Evolutionary conservation across 2,888 invertebrate genomes (phyloP).

Genomic region (Didymodactylos carnosus): DNA sequence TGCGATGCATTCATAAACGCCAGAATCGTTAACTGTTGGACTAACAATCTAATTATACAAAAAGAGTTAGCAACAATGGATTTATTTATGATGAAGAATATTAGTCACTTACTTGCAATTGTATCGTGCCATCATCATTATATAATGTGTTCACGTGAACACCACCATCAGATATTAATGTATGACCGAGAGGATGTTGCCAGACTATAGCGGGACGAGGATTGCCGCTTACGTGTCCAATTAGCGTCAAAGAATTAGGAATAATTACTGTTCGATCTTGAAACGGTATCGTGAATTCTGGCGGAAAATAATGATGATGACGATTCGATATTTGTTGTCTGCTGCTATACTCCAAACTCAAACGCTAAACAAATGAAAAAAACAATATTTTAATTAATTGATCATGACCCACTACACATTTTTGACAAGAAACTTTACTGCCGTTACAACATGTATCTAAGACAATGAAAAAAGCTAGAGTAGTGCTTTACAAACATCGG

Average conservation of each 20-base stretch:
- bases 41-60: background rate
- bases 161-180: background rate
- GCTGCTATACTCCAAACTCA: too few relatives aligned
- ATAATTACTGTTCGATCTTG: background rate
- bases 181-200: background rate
- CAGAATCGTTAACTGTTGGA: background rate
- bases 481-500: too few relatives aligned
- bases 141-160: background rate
- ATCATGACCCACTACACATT: too few relatives aligned
- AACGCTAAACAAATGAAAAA: slow-evolving; percentile 37
- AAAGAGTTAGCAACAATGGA: background rate
- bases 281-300: background rate
- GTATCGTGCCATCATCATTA: background rate
- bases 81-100: background rate
- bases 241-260: background rate
- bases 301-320: background rate
- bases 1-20: background rate
- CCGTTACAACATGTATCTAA: too few relatives aligned
- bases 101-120: background rate
- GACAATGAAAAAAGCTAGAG: too few relatives aligned
- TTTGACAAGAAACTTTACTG: too few relatives aligned
- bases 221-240: background rate
- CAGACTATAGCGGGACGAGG: background rate
- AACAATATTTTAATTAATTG: too few relatives aligned
- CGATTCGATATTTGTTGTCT: too few relatives aligned